A percentile compares a stretch with the other conserved stretches of the same genome.
Conservation (phyloP, 2,888 invertebrate species). For the Lomographa bimaculata region DNA sequence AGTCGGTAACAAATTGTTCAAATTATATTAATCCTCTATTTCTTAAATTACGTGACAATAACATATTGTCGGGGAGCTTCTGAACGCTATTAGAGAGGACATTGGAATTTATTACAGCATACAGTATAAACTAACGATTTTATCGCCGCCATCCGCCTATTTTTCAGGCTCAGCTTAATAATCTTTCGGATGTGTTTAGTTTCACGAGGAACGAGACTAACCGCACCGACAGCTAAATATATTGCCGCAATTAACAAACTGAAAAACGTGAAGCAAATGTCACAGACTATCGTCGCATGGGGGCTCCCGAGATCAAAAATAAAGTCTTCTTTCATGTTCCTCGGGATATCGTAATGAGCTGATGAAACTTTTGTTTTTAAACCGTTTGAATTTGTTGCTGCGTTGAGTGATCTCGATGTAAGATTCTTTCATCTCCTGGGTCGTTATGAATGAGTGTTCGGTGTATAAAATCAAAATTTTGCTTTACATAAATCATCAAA, state of each 20-base stretch:
- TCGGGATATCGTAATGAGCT: conserved; percentile 46
- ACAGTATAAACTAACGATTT: conserved; percentile 42
- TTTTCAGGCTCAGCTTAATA: conserved; percentile 41
- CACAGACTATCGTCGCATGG: conserved; percentile 67
- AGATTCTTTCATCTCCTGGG: conserved; percentile 18
- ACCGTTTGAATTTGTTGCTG: conserved; percentile 21
- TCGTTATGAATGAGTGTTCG: conserved; percentile 3
- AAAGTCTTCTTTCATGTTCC: conserved; percentile 39
- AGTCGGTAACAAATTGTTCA: conserved; percentile 62
- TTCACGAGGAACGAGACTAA: conserved; percentile 24
- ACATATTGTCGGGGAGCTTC: conserved; percentile 56
- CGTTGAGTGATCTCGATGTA: conserved; percentile 18
- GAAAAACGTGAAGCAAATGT: conserved; percentile 62
- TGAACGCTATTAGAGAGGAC: conserved; percentile 54
- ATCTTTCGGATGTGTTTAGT: conserved; percentile 33
- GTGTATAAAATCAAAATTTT: conserved; percentile 9
- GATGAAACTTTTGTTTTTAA: conserved; percentile 33
- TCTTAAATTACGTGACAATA: conserved; percentile 72
- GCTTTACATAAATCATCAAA: conserved; percentile 2
- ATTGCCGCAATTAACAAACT: conserved; percentile 64
- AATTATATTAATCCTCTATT: conserved; percentile 63
- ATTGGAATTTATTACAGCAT: conserved; percentile 54
- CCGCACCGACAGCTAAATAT: conserved; percentile 45
- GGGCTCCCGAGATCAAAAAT: conserved; percentile 62
- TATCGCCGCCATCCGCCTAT: conserved; percentile 40